phyloP scores from a whole-genome alignment of 2,113 vertebrate species.

The Ardeotis arabs region DNA sequence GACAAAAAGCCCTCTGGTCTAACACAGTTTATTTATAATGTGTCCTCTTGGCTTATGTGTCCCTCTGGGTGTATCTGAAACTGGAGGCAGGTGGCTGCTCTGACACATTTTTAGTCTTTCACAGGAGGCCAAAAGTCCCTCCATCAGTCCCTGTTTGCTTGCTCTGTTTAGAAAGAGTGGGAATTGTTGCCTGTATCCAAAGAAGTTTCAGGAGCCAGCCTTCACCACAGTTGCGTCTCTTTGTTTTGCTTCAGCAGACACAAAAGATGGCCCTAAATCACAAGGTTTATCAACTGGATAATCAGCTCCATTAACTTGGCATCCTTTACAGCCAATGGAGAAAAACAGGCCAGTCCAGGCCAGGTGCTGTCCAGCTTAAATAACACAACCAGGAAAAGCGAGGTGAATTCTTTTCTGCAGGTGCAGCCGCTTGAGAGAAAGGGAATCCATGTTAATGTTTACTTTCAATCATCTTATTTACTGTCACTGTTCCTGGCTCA shows the following conservation, averaged over 20 bases:
- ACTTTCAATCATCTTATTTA: neutral
- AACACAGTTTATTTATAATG: neutral
- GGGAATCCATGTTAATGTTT: neutral
- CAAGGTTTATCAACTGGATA: neutral
- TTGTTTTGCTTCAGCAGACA: neutral
- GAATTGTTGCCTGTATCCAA: neutral
- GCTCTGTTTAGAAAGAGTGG: neutral
- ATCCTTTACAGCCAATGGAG: neutral
- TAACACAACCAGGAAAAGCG: neutral
- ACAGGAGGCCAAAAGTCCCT: neutral
- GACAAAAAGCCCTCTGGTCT: neutral
- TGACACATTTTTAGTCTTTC: neutral
- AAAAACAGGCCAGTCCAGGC: neutral
- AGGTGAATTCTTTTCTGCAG: neutral
- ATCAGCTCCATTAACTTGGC: neutral
- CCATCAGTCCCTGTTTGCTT: neutral
- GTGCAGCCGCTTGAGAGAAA: neutral
- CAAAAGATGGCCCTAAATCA: neutral
- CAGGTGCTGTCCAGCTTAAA: neutral
- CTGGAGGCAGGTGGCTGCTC: neutral
- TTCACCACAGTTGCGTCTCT: fast-evolving
- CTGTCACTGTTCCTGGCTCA: neutral
- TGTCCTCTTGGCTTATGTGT: neutral
- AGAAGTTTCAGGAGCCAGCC: neutral
- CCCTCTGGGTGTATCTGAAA: neutral